phyloP scores from a whole-genome alignment of 1,140 invertebrate genomes.

The Dendroctonus valens region DNA sequence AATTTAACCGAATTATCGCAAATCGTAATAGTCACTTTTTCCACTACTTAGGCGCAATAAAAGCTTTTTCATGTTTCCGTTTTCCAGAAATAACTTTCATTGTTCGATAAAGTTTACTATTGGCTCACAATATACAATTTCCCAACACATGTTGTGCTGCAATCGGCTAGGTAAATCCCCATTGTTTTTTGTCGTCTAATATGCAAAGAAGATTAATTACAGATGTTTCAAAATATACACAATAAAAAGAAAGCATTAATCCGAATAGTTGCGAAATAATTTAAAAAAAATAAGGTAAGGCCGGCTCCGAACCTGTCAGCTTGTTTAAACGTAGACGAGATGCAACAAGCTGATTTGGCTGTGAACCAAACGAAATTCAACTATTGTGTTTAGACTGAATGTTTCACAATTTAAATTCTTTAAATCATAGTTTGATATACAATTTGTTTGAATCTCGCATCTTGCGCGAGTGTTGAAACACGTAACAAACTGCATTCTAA shows the following conservation, averaged over 20 bases:
- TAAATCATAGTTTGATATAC: no score
- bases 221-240: constrained; percentile 1
- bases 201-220: constrained; percentile 17
- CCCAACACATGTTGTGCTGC: background rate
- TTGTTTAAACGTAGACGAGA: constrained; percentile 3
- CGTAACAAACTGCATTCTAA: no score
- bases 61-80: no score
- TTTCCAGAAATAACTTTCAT: no score
- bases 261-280: constrained; percentile 16
- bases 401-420: no score
- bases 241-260: constrained; percentile 16
- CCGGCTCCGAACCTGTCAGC: constrained; percentile 11
- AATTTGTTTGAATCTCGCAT: no score
- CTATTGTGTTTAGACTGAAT: background rate
- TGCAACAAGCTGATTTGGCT: constrained; percentile 17
- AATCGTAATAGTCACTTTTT: no score
- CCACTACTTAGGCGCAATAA: no score
- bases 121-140: no score
- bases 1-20: no score
- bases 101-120: no score
- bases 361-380: constrained; percentile 8
- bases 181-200: constrained; percentile 9
- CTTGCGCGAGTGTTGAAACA: no score
- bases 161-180: background rate
- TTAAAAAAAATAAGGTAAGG: background rate